Evolutionary conservation across 2,888 invertebrate genomes (phyloP), one percentile per base, ranked within the genome.

Genomic region (Myathropa florea): DNA sequence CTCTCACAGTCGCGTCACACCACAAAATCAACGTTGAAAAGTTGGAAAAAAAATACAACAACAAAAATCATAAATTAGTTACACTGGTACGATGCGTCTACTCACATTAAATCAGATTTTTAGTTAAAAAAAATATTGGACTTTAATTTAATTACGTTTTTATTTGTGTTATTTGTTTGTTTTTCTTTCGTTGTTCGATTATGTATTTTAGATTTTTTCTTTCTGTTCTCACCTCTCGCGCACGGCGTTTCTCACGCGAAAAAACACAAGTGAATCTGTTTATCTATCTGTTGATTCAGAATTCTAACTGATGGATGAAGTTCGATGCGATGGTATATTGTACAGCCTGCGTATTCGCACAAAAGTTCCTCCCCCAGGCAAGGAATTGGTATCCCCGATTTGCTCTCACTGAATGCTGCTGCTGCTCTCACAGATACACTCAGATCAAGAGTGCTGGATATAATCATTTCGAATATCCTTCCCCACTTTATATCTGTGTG

Each of bases 231-330:
- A 36, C 6, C 57, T 14, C 26, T 33, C 72, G 67, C 60, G 55
- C 63, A 61, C 61, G 23, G 75, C 75, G 53, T 59, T 64, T 68
- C 61, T 60, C 55, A 72, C 72, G 63, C 82, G 64, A 64, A 63
- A 71, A 67, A 73, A 78, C 36, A 64, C 57, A 71, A 86, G n/a
- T 67, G 70, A 84, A 71, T 75, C 71, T 86, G 83, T 83, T 86
- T 83, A 86, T 86, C 86, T 86, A 86, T 86, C 86, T 86, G 86
- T 86, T 86, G 86, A 86, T 86, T 86, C 86, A 83, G 79, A 83
- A 86, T 83, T 78, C 83, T 39, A 77, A 86, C 86, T 86, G 86
- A 86, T 86, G 83, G 86, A 36, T 73, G 72, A 73, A 83, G 77
- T 78, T 24, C 77, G 78, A 83, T 78, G 78, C 78, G 73, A 82